A percentile compares a stretch with the other conserved stretches of the same genome.
These are phyloP conservation scores for Lamellibrachia luymesi DNA, from an alignment of 1,140 invertebrate species.

Conservation along the genomic window DNA sequence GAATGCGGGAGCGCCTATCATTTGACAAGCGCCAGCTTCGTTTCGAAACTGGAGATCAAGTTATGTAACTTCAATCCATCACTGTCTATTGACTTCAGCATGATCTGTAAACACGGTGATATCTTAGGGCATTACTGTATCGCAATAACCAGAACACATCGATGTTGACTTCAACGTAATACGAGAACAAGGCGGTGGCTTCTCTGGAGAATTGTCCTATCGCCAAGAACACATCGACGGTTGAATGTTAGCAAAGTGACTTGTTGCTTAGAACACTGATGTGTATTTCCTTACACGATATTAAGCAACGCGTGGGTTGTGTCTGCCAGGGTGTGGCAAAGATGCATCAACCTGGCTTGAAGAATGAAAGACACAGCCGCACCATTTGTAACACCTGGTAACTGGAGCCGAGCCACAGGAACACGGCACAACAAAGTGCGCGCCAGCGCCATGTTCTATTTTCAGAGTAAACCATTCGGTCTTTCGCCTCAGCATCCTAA, in stretches of 20 bases:
- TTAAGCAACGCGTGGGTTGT: neutral
- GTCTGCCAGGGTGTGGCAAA: conserved; percentile 5
- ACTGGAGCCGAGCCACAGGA: neutral
- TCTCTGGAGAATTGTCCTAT: neutral
- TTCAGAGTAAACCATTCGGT: neutral
- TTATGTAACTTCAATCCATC: neutral
- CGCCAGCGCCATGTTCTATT: neutral
- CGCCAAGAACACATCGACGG: neutral
- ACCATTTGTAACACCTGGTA: conserved; percentile 6
- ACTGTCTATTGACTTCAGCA: neutral
- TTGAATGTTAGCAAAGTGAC: neutral
- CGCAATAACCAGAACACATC: neutral
- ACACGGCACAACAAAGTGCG: neutral
- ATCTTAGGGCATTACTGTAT: neutral
- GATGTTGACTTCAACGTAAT: neutral
- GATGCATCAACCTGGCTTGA: neutral
- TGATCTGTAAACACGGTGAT: neutral
- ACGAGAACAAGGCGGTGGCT: neutral
- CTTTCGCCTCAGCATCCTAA: neutral
- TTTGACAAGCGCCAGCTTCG: neutral
- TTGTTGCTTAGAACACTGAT: neutral
- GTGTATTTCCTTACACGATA: neutral
- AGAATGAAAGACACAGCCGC: neutral
- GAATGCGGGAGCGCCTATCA: neutral
- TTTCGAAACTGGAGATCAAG: neutral